Evolutionary conservation across 2,797 vertebrate species (phyloP).

Genomic region (Acipenser oxyrinchus): DNA sequence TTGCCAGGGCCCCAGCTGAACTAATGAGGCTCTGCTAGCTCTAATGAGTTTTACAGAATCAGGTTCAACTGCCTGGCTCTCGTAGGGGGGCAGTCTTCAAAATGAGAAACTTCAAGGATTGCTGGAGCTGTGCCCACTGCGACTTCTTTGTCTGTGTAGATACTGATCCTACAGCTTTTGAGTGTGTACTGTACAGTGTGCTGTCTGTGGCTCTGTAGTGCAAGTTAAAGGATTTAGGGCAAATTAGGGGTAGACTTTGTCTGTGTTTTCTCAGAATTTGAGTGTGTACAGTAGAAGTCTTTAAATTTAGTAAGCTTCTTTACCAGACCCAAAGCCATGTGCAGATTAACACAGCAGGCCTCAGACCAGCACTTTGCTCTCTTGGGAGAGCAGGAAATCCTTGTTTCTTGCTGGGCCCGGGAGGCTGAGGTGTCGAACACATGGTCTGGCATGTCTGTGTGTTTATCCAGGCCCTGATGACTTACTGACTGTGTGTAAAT

Average conservation of each 20-base stretch:
- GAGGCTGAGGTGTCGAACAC: background rate
- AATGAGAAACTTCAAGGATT: background rate
- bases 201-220: too few relatives aligned
- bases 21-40: slow-evolving; percentile 43
- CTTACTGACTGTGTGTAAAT: background rate
- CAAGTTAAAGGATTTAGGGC: too few relatives aligned
- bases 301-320: too few relatives aligned
- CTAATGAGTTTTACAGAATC: slow-evolving; percentile 46
- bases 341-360: slow-evolving; percentile 36
- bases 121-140: too few relatives aligned
- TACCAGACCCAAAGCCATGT: too few relatives aligned
- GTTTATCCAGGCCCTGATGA: background rate
- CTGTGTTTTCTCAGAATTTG: too few relatives aligned
- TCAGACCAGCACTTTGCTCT: slow-evolving; percentile 16
- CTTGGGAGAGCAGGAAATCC: slow-evolving; percentile 21
- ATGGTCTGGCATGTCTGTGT: background rate
- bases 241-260: too few relatives aligned
- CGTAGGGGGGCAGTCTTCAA: slow-evolving; percentile 10
- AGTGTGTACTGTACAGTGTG: too few relatives aligned
- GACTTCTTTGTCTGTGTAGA: too few relatives aligned
- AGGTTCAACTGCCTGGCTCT: background rate
- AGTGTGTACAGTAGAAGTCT: too few relatives aligned
- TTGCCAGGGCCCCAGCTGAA: slow-evolving; percentile 24
- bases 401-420: slow-evolving; percentile 1
- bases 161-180: too few relatives aligned